Base-by-base conservation (phyloP, 2,888 invertebrate genomes). In the Coenonympha glycerion region DNA sequence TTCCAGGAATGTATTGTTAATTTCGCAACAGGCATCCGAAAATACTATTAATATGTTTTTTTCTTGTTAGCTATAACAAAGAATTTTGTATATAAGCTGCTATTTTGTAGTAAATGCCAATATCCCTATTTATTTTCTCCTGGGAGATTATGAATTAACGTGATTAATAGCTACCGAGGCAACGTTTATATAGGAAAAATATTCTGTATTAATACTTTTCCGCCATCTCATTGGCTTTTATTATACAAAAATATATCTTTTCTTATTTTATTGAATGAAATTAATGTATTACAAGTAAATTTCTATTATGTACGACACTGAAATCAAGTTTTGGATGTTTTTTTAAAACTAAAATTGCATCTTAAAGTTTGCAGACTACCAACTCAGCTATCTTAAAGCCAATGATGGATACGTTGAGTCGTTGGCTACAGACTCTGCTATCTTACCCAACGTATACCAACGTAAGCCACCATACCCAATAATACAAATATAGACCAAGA, bases 131-230 rank as follows among this genome's bases (percentile, higher is more conserved):
- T 24, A 30, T 39, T 40, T 26, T 28, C 41, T 26, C 24, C n/a
- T 8, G 26, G 9, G 34, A 41, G 9, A 26, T 33, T 41, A 41
- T 26, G 30, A 48, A 48, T 48, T 48, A 48, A 48, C 24, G 18
- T 28, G 41, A 26, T 41, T 24, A 41, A 48, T 41, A 9, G 19
- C 13, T 26, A 33, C 24, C 24, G 26, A 13, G 24, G 34, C 21
- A 40, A 41, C 33, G 13, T 48, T 19, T 37, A 30, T 16, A 46
- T 19, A 42, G 21, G 19, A 21, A n/a, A n/a, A n/a, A n/a, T n/a
- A n/a, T n/a, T 44, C 28, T 44, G 31, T 44, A 44, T 44, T 31
- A 15, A 31, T 44, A 13, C 15, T 13, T 30, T 19, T 18, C 31
- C 11, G 21, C 21, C 21, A 21, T 21, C 15, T 44, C 13, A 21